phyloP scores from a whole-genome alignment of 30 jellyfish, hydroid and myxozoan species.

The Hydractinia echinata region DNA sequence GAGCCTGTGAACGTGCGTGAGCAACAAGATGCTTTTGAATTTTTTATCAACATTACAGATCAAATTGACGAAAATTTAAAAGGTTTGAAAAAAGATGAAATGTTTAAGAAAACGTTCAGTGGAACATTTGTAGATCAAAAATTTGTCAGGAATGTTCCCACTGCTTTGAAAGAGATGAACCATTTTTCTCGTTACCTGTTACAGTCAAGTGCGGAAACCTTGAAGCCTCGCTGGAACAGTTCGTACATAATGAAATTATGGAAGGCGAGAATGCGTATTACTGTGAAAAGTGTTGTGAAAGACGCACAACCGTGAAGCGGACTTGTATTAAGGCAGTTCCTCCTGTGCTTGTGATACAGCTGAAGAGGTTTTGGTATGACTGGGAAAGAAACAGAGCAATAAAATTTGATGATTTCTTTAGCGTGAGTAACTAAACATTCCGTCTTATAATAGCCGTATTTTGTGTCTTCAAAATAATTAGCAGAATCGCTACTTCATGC shows the following conservation, averaged over 20 bases:
- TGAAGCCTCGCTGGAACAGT: constrained; percentile 89
- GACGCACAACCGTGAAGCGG: constrained; percentile 86
- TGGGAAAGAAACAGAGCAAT: constrained; percentile 98
- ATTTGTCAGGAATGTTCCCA: constrained; percentile 93
- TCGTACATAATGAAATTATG: constrained; percentile 87
- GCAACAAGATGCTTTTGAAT: constrained; percentile 99
- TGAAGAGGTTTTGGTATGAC: constrained; percentile 96
- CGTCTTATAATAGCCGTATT: too few species aligned
- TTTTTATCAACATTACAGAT: constrained; percentile 86
- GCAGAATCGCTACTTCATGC: too few species aligned
- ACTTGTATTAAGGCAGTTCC: constrained; percentile 89
- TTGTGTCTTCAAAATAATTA: too few species aligned
- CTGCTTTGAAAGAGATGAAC: constrained; percentile 88
- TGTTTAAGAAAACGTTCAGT: constrained; percentile 73
- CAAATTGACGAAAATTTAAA: constrained; percentile 56
- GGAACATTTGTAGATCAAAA: constrained; percentile 95
- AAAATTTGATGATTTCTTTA: constrained; percentile 90
- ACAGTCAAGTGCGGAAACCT: constrained; percentile 85
- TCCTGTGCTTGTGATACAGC: constrained; percentile 70
- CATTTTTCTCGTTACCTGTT: constrained; percentile 87
- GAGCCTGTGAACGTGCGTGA: constrained; percentile 95
- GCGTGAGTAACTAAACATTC: constrained; percentile 37
- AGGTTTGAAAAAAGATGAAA: constrained; percentile 45
- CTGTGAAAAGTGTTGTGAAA: constrained; percentile 96
- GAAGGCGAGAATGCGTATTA: constrained; percentile 98